Conservation (phyloP, 2,113 vertebrate species). For the Lophius piscatorius region DNA sequence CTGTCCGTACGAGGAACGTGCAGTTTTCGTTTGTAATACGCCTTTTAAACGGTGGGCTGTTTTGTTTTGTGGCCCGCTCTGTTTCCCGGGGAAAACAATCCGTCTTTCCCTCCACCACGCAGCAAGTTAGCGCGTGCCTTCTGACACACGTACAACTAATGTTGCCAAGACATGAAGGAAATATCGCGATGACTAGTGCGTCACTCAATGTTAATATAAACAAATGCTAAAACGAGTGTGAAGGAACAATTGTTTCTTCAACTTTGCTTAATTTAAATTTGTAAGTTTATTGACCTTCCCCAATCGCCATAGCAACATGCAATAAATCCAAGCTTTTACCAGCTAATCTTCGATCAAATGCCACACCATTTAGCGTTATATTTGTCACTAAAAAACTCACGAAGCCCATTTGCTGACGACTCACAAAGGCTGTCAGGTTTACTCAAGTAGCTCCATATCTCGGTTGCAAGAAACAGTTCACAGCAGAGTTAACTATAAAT, state of each 20-base stretch:
- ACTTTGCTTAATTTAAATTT: constrained; percentile 20
- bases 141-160: neutral
- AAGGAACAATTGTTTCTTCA: no score
- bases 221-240: neutral
- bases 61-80: constrained; percentile 47
- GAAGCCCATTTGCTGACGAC: neutral
- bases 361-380: neutral
- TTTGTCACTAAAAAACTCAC: no score
- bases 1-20: no score
- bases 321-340: neutral
- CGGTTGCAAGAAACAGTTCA: constrained; percentile 22
- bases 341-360: neutral
- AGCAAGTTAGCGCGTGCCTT: constrained; percentile 18
- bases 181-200: neutral
- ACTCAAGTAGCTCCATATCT: constrained; percentile 1
- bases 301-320: constrained; percentile 63
- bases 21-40: no score
- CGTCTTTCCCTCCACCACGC: constrained; percentile 13
- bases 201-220: neutral
- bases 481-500: constrained; percentile 32
- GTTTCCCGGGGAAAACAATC: constrained; percentile 56
- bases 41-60: neutral
- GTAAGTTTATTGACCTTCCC: constrained; percentile 29
- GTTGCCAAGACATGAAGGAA: neutral
- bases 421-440: neutral